Conservation (phyloP, 2,797 vertebrate genomes). For the Ciconia nigra region DNA sequence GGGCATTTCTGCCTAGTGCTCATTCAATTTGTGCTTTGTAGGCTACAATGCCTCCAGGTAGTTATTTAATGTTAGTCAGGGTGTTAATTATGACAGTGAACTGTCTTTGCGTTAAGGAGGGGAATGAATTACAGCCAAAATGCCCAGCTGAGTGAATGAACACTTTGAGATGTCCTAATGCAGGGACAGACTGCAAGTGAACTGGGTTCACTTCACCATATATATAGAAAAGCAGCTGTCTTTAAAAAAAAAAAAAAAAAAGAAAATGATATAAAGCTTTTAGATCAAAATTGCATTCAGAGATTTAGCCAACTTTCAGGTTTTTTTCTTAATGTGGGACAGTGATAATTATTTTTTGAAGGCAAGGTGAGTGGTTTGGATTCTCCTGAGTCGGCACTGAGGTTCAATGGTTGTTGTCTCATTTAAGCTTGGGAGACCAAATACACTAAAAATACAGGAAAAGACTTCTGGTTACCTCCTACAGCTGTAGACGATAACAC, state of each 20-base stretch:
- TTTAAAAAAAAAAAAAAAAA: not conserved
- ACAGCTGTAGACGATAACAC: not conserved
- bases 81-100: conserved; percentile 31
- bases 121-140: not conserved
- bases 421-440: not conserved
- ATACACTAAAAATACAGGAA: not conserved
- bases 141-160: not conserved
- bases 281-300: not conserved
- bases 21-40: conserved; percentile 6
- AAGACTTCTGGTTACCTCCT: not conserved
- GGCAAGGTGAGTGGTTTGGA: not conserved
- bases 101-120: not conserved
- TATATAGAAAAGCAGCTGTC: not conserved
- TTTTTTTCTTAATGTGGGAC: not conserved
- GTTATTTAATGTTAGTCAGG: conserved; percentile 9
- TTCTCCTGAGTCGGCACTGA: not conserved
- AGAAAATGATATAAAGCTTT: not conserved
- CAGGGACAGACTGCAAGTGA: not conserved
- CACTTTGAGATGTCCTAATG: not conserved
- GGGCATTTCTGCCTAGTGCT: not conserved
- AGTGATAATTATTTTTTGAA: not conserved
- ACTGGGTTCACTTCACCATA: not conserved
- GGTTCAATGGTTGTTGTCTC: not conserved
- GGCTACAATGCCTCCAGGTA: not conserved
- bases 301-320: not conserved